A percentile compares a stretch with the other conserved stretches of the same genome.
phyloP scores from a whole-genome alignment of 2,888 invertebrate genomes.

The Limnephilus auricula region DNA sequence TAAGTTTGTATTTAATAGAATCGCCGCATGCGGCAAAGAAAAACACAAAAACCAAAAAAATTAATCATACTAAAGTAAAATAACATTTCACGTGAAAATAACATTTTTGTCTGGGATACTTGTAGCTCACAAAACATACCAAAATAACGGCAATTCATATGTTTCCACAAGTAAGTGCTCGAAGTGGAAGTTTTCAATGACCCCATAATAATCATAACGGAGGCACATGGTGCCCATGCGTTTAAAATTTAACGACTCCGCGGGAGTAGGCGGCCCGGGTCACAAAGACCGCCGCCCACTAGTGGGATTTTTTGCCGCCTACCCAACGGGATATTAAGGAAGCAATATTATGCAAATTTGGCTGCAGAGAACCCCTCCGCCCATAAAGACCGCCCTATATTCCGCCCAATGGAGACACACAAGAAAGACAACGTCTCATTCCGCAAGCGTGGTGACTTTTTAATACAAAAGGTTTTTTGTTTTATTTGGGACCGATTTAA shows the following conservation, averaged over 20 bases:
- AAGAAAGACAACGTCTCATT: constrained; percentile 41
- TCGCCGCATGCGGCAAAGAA: neutral
- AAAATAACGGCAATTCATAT: neutral
- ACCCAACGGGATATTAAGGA: constrained; percentile 74
- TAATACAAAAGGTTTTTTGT: constrained; percentile 13
- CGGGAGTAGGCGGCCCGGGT: constrained; percentile 15
- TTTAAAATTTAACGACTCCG: constrained; percentile 25
- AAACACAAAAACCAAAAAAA: neutral
- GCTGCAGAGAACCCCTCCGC: constrained; percentile 70
- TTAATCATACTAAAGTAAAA: neutral
- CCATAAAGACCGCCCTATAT: constrained; percentile 60
- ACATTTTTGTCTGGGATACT: neutral
- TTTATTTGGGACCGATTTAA: neutral
- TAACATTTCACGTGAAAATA: neutral
- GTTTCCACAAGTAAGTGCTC: neutral
- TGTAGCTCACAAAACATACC: neutral
- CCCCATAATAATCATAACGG: neutral
- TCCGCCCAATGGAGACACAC: constrained; percentile 36
- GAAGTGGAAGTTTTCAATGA: neutral
- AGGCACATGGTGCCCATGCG: constrained; percentile 28
- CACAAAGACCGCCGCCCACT: constrained; percentile 48
- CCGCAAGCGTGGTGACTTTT: constrained; percentile 17
- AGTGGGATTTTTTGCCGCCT: constrained; percentile 68
- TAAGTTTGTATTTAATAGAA: neutral
- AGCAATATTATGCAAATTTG: constrained; percentile 77